Percentiles rank a stretch among this genome's conserved stretches.
phyloP scores from a whole-genome alignment of 2,888 invertebrate genomes.

The Mimachlamys varia region DNA sequence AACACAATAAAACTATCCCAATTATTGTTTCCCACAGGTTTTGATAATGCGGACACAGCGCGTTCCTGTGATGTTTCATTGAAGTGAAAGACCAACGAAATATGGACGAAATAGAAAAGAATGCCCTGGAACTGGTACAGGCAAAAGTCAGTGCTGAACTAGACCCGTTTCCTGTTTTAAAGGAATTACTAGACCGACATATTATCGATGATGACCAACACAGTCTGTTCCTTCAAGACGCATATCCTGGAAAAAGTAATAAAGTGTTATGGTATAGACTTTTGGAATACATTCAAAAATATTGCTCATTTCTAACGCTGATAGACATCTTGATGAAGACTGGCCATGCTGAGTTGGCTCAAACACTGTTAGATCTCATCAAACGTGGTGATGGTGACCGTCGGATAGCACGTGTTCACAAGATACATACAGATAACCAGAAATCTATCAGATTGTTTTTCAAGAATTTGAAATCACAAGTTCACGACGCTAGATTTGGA shows the following conservation, averaged over 20 bases:
- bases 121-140: not conserved
- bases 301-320: conserved; percentile 8
- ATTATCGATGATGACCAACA: not conserved
- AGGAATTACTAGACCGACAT: not conserved
- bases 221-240: not conserved
- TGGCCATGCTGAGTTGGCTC: not conserved
- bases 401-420: not conserved
- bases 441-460: conserved; percentile 43
- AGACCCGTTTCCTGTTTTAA: not conserved
- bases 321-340: conserved; percentile 20
- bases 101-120: not conserved
- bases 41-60: no score
- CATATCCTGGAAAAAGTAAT: not conserved
- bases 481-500: conserved; percentile 46
- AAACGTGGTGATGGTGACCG: not conserved
- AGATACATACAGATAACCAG: conserved; percentile 36
- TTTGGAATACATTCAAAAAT: not conserved
- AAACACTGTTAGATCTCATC: not conserved
- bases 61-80: not conserved
- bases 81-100: not conserved
- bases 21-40: no score
- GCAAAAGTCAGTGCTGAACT: not conserved
- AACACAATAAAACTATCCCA: no score
- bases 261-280: not conserved
- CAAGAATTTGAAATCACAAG: conserved; percentile 47